These are phyloP conservation scores for Odontocolon sp. DNA, from an alignment of 2,888 invertebrate species.

Conservation along the genomic window DNA sequence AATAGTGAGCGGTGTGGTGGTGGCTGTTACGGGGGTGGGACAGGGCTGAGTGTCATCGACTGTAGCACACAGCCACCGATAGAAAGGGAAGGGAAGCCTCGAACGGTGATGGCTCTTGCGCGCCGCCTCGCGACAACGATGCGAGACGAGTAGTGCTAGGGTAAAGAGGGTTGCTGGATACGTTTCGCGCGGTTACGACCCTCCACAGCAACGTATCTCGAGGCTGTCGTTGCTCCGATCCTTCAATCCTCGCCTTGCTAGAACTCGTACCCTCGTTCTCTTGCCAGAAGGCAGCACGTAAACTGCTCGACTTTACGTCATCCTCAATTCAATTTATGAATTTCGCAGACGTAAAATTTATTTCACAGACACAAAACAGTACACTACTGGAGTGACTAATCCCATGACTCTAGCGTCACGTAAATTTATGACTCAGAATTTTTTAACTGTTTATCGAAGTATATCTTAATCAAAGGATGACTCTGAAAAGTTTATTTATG, in stretches of 20 bases:
- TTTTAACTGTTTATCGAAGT: too few species aligned
- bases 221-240: constrained; percentile 37
- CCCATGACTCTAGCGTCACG: not conserved
- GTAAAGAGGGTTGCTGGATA: constrained; percentile 53
- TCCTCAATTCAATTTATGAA: constrained; percentile 52
- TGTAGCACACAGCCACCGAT: not conserved
- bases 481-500: too few species aligned
- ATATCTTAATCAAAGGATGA: too few species aligned
- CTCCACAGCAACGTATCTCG: constrained; percentile 40
- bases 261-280: constrained; percentile 13
- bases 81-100: constrained; percentile 46
- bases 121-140: constrained; percentile 40
- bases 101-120: constrained; percentile 47
- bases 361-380: constrained; percentile 10
- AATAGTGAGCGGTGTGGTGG: constrained; percentile 8
- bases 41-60: constrained; percentile 21
- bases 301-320: constrained; percentile 15
- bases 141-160: constrained; percentile 16
- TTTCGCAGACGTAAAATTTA: constrained; percentile 49
- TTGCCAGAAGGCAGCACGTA: constrained; percentile 3
- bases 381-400: constrained; percentile 7
- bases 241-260: not conserved
- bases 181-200: constrained; percentile 59
- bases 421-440: too few species aligned
- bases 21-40: constrained; percentile 41